Base-by-base conservation (phyloP, 2,113 vertebrate genomes). In the Passer domesticus region DNA sequence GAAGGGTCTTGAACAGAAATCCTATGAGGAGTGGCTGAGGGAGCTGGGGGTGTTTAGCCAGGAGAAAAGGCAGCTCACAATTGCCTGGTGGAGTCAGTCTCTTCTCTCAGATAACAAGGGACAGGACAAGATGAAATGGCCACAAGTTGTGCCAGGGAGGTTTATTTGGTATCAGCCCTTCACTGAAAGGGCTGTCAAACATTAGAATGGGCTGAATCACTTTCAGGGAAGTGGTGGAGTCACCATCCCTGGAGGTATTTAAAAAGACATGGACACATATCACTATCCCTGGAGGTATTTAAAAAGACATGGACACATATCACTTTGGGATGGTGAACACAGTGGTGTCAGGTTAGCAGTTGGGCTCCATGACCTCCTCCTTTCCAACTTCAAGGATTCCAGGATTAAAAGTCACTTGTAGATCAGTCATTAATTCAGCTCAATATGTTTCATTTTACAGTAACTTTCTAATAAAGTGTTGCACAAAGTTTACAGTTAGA, bases 1-100 rank as follows among this genome's bases (percentile, higher is more conserved):
- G 35, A 64, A 69, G 24, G 23, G 4, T n/a, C 43, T 46, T 1
- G 37, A 21, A 0, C 20, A 69, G 0, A 52, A 58, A 0, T 39
- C 1, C 15, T 41, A 0, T 3, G 37, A 70, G 37, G 24, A 56
- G 33, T 0, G 0, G 37, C 56, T 77, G 64, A 92, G 30, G 33
- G 13, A 83, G 35, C 50, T 59, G 18, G 11, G 18, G 21, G 0
- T 22, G 39, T 16, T 72, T 3, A 52, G 27, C 9, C 13, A 1
- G 19, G 53, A 55, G 55, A 62, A 75, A 39, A 62, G 23, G 30
- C 0, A 2, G 11, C 37, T 69, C 9, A 3, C 4, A 60, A 1
- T 8, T 35, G 43, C 68, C 35, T 60, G 53, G 15, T 17, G 43
- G 43, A 6, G 31, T 62, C 1, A 0, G 25, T 0, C 33, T 50